Base-by-base conservation (phyloP, 1,140 invertebrate species). In the Calliphora vicina region DNA sequence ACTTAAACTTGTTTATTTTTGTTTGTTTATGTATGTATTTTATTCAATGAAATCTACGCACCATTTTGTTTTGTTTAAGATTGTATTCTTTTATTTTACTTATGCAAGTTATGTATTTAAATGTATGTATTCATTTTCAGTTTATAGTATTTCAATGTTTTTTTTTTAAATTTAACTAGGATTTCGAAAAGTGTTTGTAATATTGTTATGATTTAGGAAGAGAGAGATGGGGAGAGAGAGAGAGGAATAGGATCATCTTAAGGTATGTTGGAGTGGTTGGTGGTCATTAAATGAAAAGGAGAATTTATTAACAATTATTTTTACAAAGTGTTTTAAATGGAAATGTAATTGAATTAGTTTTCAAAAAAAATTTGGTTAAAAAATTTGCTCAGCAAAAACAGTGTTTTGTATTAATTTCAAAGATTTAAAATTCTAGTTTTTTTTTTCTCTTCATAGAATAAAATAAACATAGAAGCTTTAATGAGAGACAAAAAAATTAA, bases 51-150 rank as follows among this genome's bases (percentile, higher is more conserved):
- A 67, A 67, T 67, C 74, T 78, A 78, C 74, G 74, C 74, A 78
- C 74, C 74, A 78, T 78, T 78, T 78, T 42, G n/a, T 29, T 20
- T 76, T 76, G 17, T 76, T 76, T 76, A 57, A 57, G 50, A 57
- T 57, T 57, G 50, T n/a, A 57, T 57, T 57, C n/a, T 17, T n/a
- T 57, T 57, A 57, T 0, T 57, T n/a, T 57, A 57, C n/a, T n/a
- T n/a, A n/a, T n/a, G n/a, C n/a, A n/a, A n/a, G n/a, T n/a, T n/a
- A n/a, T n/a, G n/a, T n/a, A n/a, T n/a, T n/a, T n/a, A n/a, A n/a
- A n/a, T n/a, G n/a, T n/a, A n/a, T n/a, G n/a, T n/a, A n/a, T n/a
- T n/a, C n/a, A n/a, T n/a, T 61, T 61, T 61, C 50, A n/a, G 50
- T 67, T 67, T 67, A 23, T 67, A 8, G 5, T 23, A 20, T 67